Conservation (phyloP, 2,888 invertebrate species). For the Euplagia quadripunctaria region DNA sequence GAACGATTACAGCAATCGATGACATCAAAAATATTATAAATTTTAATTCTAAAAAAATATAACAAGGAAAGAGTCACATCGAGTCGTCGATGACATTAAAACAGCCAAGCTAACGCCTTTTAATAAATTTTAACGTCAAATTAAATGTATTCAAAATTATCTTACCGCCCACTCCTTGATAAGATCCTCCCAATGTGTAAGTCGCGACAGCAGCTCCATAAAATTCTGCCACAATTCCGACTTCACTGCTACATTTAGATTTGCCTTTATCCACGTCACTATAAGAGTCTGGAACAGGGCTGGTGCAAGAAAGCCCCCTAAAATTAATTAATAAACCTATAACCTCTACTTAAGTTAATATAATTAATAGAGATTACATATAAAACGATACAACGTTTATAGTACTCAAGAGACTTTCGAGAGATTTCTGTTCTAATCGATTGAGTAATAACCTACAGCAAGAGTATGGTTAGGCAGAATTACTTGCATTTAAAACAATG, state of each 20-base stretch:
- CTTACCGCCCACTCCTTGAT: conserved; percentile 98
- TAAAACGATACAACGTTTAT: not conserved
- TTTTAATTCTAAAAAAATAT: too few relatives aligned
- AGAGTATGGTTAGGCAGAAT: not conserved
- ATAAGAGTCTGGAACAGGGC: conserved; percentile 97
- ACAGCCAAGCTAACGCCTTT: too few relatives aligned
- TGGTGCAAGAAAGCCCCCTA: conserved; percentile 93
- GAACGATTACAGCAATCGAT: too few relatives aligned
- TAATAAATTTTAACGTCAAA: not conserved
- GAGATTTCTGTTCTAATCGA: not conserved
- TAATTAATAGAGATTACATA: not conserved
- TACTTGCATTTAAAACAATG: not conserved
- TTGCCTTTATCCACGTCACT: conserved; percentile 99
- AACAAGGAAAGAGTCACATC: too few relatives aligned
- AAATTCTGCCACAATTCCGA: conserved; percentile 97
- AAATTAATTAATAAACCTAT: conserved; percentile 24
- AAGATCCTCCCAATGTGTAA: conserved; percentile 97
- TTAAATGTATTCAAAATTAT: not conserved
- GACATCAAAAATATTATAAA: too few relatives aligned
- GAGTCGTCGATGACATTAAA: not conserved
- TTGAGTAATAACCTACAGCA: not conserved
- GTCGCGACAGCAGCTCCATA: conserved; percentile 93
- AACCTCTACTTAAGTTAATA: conserved; percentile 5
- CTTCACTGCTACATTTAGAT: conserved; percentile 96
- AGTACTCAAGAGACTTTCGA: not conserved